Percentiles rank a stretch among this genome's conserved stretches.
phyloP scores from a whole-genome alignment of 2,113 vertebrate species.

The Cololabis saira region DNA sequence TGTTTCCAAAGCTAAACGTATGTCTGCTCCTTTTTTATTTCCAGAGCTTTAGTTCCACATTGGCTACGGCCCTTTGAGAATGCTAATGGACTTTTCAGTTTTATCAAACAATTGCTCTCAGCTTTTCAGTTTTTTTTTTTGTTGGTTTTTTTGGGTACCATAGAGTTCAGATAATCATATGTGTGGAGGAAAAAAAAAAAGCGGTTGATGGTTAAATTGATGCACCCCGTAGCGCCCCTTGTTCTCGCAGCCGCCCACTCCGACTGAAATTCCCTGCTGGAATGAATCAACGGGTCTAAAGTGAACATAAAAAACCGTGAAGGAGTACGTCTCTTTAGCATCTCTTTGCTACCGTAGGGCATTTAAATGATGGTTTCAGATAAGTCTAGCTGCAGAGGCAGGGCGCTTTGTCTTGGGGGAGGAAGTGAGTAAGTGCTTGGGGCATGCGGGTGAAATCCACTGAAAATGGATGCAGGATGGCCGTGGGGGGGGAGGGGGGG shows the following conservation, averaged over 20 bases:
- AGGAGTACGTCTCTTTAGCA: slow-evolving; percentile 36
- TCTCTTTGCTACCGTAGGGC: slow-evolving; percentile 25
- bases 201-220: slow-evolving; percentile 61
- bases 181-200: slow-evolving; percentile 43
- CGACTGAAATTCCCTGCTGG: slow-evolving; percentile 55
- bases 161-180: slow-evolving; percentile 62
- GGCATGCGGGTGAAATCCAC: slow-evolving; percentile 42
- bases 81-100: slow-evolving; percentile 53
- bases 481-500: neutral
- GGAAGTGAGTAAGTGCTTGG: slow-evolving; percentile 49
- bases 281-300: slow-evolving; percentile 60
- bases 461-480: slow-evolving; percentile 5
- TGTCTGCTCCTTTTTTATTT: slow-evolving; percentile 36
- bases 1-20: slow-evolving; percentile 33
- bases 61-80: slow-evolving; percentile 38
- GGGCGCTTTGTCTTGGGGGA: slow-evolving; percentile 45
- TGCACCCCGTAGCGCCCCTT: slow-evolving; percentile 60
- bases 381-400: slow-evolving; percentile 36
- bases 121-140: slow-evolving; percentile 2
- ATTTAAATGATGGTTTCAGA: slow-evolving; percentile 36
- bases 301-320: slow-evolving; percentile 28
- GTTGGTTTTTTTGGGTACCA: slow-evolving; percentile 28
- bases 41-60: slow-evolving; percentile 45
- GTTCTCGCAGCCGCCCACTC: slow-evolving; percentile 62
- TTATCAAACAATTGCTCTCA: slow-evolving; percentile 56